A percentile compares a stretch with the other conserved stretches of the same genome.
Conservation (phyloP, 1,140 invertebrate species). For the Drosophila ogumai region DNA sequence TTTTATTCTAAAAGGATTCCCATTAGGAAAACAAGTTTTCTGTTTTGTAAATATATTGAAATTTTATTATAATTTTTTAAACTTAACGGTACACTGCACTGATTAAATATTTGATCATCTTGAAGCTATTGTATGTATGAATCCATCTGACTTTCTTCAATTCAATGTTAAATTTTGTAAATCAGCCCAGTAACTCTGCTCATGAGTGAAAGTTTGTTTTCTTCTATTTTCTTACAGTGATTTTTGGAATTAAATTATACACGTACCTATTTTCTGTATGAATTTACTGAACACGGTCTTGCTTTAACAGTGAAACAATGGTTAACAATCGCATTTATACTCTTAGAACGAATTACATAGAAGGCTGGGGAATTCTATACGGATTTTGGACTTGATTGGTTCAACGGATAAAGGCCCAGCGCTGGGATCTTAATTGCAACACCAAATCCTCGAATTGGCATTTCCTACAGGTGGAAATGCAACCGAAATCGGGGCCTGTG, state of each 20-base stretch:
- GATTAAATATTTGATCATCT: constrained; percentile 76
- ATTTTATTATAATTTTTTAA: constrained; percentile 78
- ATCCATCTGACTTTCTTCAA: constrained; percentile 2
- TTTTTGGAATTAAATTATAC: constrained; percentile 77
- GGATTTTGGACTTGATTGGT: constrained; percentile 3
- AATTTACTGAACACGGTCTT: constrained; percentile 39
- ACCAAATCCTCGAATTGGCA: constrained; percentile 62
- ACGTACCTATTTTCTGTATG: constrained; percentile 42
- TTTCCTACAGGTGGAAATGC: constrained; percentile 65
- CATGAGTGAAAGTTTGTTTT: constrained; percentile 39
- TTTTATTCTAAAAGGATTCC: background rate
- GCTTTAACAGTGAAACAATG: constrained; percentile 22
- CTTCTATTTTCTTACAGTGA: constrained; percentile 58
- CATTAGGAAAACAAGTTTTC: no score
- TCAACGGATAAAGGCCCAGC: constrained; percentile 4
- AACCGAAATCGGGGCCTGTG: constrained; percentile 51
- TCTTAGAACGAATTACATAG: constrained; percentile 34
- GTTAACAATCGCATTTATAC: constrained; percentile 34
- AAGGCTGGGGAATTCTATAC: constrained; percentile 23
- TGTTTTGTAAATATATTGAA: constrained; percentile 70
- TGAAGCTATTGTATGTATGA: constrained; percentile 54
- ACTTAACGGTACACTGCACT: constrained; percentile 76
- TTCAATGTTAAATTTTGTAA: constrained; percentile 56
- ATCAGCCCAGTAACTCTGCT: constrained; percentile 58
- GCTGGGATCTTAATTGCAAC: constrained; percentile 27